phyloP scores from a whole-genome alignment of 1,140 invertebrate species.

The Drosophila asahinai region DNA sequence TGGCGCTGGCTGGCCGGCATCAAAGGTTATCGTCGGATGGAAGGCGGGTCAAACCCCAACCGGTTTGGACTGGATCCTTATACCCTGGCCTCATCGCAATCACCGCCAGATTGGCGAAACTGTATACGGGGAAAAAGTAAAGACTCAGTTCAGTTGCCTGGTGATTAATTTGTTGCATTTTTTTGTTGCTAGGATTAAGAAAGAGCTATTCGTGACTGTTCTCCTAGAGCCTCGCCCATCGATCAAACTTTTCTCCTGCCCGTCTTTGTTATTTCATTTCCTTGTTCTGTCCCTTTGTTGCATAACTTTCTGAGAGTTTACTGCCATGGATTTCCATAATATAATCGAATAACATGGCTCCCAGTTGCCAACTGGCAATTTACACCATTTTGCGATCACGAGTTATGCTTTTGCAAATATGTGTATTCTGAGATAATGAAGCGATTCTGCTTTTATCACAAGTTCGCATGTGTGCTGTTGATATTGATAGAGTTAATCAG shows the following conservation, averaged over 20 bases:
- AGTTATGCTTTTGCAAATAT: constrained; percentile 26
- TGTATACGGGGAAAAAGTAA: constrained; percentile 3
- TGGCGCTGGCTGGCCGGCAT: constrained; percentile 27
- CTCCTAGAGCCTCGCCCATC: constrained; percentile 15
- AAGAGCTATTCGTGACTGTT: constrained; percentile 26
- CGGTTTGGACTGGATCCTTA: constrained; percentile 32
- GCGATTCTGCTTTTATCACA: constrained; percentile 32
- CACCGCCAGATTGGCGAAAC: constrained; percentile 29
- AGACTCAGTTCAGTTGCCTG: constrained; percentile 12
- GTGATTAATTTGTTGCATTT: constrained; percentile 10
- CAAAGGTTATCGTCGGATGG: constrained; percentile 45
- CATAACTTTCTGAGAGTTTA: constrained; percentile 35
- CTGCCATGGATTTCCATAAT: constrained; percentile 24
- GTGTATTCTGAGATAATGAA: constrained; percentile 26
- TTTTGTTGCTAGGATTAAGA: constrained; percentile 1
- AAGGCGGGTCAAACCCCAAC: constrained; percentile 40
- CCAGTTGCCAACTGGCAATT: constrained; percentile 46
- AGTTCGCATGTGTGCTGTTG: constrained; percentile 23
- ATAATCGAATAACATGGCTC: constrained; percentile 3
- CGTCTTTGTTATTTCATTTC: constrained; percentile 6
- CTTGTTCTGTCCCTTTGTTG: constrained; percentile 16
- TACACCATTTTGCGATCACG: constrained; percentile 43
- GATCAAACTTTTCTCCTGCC: constrained; percentile 42
- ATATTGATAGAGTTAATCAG: constrained; percentile 37
- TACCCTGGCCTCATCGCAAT: constrained; percentile 21